Conservation (phyloP, 2,888 invertebrate genomes). For the Xestia c-nigrum region DNA sequence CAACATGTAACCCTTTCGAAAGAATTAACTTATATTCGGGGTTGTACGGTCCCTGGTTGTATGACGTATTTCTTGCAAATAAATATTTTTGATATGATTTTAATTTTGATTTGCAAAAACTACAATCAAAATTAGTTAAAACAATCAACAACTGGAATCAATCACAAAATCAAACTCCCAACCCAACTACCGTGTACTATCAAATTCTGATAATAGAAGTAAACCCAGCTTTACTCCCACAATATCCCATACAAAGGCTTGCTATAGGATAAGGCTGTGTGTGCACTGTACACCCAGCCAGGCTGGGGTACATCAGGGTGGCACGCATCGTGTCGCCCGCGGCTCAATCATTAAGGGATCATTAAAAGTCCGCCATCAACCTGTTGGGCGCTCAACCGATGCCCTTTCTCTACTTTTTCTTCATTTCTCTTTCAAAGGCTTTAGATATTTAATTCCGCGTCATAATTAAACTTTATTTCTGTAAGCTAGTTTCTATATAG, state of each 20-base stretch:
- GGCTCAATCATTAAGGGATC: conserved; percentile 86
- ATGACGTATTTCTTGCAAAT: too few species aligned
- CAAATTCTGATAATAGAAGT: conserved; percentile 34
- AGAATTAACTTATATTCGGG: too few species aligned
- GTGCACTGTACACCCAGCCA: conserved; percentile 63
- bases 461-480: conserved; percentile 56
- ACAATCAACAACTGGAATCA: conserved; percentile 19
- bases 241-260: conserved; percentile 34
- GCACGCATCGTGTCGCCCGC: conserved; percentile 76
- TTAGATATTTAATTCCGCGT: conserved; percentile 65
- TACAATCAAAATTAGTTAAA: neutral
- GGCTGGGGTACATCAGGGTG: conserved; percentile 58
- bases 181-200: conserved; percentile 1
- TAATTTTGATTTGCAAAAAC: too few species aligned
- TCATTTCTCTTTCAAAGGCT: conserved; percentile 68
- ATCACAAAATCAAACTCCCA: conserved; percentile 15
- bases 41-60: too few species aligned
- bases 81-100: too few species aligned
- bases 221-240: conserved; percentile 25
- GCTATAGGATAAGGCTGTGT: conserved; percentile 50
- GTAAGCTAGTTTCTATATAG: conserved; percentile 19
- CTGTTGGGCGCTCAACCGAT: conserved; percentile 75
- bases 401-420: conserved; percentile 72
- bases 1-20: too few species aligned
- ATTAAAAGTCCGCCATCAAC: conserved; percentile 80